Conservation (phyloP, 1,140 invertebrate genomes). For the Magallana angulata region DNA sequence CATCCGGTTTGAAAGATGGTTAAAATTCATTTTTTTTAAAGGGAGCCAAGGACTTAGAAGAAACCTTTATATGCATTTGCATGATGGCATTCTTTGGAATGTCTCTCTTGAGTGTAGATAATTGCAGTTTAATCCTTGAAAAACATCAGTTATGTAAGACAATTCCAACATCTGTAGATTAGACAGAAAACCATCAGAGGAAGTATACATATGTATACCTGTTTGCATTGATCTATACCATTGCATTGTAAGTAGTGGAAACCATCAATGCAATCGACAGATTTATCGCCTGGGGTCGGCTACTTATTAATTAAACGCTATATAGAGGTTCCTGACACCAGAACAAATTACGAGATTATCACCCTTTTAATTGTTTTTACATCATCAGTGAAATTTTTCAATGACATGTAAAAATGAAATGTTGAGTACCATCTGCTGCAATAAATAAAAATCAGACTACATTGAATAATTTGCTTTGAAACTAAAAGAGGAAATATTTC, state of each 20-base stretch:
- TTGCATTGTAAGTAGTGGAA: neutral
- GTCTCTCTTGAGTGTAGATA: neutral
- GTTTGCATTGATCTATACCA: neutral
- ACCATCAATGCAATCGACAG: neutral
- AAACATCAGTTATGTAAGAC: neutral
- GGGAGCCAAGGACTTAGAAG: neutral
- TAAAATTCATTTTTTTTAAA: neutral
- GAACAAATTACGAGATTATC: no score
- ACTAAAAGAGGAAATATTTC: neutral
- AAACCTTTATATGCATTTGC: neutral
- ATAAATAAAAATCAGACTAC: neutral
- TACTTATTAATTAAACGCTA: neutral
- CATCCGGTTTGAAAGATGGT: neutral
- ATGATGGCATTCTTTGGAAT: neutral
- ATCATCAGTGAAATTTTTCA: neutral
- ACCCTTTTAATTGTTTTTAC: no score
- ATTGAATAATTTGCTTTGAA: neutral
- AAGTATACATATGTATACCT: neutral
- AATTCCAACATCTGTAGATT: conserved; percentile 15
- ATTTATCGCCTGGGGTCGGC: neutral
- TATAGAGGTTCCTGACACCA: neutral
- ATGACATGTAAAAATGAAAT: neutral
- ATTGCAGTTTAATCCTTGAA: no score
- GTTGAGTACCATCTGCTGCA: neutral
- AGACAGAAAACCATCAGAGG: neutral